Evolutionary conservation across 1,140 invertebrate species (phyloP).

Genomic region (Dufourea novaeangliae): DNA sequence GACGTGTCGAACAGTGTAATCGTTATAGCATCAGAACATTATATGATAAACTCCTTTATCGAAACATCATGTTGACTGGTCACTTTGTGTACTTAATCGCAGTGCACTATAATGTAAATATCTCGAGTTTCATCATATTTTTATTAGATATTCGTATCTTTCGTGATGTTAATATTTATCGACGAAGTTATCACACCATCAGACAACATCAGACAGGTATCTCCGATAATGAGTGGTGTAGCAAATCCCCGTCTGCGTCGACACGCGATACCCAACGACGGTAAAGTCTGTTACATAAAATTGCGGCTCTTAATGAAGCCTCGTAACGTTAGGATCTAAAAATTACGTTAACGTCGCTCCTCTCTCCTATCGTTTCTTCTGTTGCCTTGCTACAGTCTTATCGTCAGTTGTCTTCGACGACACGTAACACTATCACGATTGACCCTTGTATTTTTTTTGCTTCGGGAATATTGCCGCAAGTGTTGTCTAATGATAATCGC

Average conservation of each 20-base stretch:
- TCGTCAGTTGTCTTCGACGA: conserved; percentile 33
- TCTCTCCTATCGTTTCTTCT: conserved; percentile 24
- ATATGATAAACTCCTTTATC: too few species aligned
- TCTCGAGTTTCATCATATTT: too few species aligned
- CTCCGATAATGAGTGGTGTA: conserved; percentile 6
- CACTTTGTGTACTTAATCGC: too few species aligned
- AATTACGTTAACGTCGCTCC: conserved; percentile 49
- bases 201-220: neutral
- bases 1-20: too few species aligned
- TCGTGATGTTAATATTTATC: neutral
- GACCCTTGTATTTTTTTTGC: neutral
- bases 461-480: too few species aligned
- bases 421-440: conserved; percentile 24
- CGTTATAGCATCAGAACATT: too few species aligned
- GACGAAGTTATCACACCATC: neutral
- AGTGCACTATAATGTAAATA: too few species aligned
- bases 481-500: too few species aligned
- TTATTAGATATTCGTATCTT: too few species aligned
- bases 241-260: conserved; percentile 26
- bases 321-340: conserved; percentile 55
- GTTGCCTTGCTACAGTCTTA: conserved; percentile 43
- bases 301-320: conserved; percentile 74
- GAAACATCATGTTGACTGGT: too few species aligned
- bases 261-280: conserved; percentile 56
- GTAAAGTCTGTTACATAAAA: conserved; percentile 72